Evolutionary conservation across 1,140 invertebrate species (phyloP), one percentile per base, ranked within the genome.

Genomic region (Trypoxylus dichotomus): DNA sequence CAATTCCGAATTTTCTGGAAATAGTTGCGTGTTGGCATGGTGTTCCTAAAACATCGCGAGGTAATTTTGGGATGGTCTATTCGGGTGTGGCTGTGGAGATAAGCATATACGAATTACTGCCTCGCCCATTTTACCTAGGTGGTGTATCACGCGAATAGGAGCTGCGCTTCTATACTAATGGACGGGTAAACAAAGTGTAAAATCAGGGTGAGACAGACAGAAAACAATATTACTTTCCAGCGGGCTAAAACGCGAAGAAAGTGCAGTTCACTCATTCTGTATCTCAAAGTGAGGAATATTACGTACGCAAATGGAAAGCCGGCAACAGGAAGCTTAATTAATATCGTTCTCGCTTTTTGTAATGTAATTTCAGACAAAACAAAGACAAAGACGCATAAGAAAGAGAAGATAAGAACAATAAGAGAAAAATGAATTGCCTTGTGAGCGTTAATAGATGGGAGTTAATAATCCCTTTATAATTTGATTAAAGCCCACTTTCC

Each of bases 181-280:
- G 60, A 68, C 21, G 27, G 27, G 25, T 10, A 68, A 68, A 68
- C 60, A 68, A 68, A 68, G 60, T 68, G 60, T 68, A 68, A 68
- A 68, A 68, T 68, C 11, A 68, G 60, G 47, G 47, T 27, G 15
- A 27, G 60, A 68, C 60, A 68, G 60, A 68, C 24, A 13, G 60
- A 68, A 68, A 68, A 29, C 27, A 68, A 29, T 29, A 68, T 68
- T 68, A 24, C 60, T 24, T 68, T 29, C 2, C 47, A 13, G 7
- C 13, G 13, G 13, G 24, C 27, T 10, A 68, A 68, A 68, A 24
- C 27, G 27, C 60, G 60, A 15, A 37, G 32, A 37, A 68, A 68
- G 27, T 68, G 60, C 60, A 68, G 21, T 63, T 63, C 60, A 6
- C 19, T 21, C 7, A 7, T 63, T 63, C 13, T 27, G 19, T 47